Conservation (phyloP, 2,113 vertebrate species). For the Plecotus auritus region DNA sequence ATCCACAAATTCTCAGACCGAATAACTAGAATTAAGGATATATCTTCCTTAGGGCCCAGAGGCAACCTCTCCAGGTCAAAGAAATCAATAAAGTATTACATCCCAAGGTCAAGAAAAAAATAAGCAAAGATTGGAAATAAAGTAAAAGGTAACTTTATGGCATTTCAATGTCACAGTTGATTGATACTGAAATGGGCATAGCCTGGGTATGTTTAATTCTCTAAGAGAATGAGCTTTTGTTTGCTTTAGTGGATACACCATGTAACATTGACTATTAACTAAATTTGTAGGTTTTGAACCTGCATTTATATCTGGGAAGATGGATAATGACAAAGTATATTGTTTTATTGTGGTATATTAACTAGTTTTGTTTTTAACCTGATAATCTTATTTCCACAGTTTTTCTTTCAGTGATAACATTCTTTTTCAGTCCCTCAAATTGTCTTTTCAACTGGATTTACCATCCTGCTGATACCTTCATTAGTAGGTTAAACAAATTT, state of each 20-base stretch:
- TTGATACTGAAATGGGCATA: fast-evolving
- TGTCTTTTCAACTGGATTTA: neutral
- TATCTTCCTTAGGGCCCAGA: neutral
- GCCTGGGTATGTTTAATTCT: neutral
- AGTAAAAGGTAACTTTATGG: neutral
- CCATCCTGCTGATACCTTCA: neutral
- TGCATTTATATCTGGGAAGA: neutral
- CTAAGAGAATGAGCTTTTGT: neutral
- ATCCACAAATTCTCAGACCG: neutral
- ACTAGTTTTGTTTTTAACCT: neutral
- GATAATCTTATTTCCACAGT: neutral
- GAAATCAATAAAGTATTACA: neutral
- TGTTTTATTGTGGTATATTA: neutral
- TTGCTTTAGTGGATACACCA: neutral
- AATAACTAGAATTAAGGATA: fast-evolving
- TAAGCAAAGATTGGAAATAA: neutral
- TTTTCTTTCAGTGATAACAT: neutral
- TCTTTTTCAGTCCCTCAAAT: neutral
- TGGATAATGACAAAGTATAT: neutral
- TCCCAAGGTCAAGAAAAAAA: neutral
- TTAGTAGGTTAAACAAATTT: neutral
- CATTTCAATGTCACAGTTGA: neutral
- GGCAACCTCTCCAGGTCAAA: neutral
- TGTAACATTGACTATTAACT: neutral
- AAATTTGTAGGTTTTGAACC: neutral